Evolutionary conservation across 1,140 invertebrate species (phyloP).

Genomic region (Bombus soroeensis): DNA sequence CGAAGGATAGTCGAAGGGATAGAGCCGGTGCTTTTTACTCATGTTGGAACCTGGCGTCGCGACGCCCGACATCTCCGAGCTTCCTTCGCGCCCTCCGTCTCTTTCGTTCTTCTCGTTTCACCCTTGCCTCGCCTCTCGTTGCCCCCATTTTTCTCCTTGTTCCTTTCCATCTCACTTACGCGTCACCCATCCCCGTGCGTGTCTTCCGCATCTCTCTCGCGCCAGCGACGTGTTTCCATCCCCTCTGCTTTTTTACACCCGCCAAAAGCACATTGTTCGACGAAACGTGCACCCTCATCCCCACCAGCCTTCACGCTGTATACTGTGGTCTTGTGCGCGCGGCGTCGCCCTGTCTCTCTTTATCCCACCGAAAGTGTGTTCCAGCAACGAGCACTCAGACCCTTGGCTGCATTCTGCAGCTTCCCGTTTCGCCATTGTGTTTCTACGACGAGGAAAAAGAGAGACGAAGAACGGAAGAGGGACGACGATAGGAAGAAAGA

Average conservation of each 20-base stretch:
- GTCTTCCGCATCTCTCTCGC: neutral
- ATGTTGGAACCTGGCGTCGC: constrained; percentile 30
- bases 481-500: constrained; percentile 39
- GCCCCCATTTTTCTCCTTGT: constrained; percentile 28
- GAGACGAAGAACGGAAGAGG: neutral
- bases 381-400: constrained; percentile 52
- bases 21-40: constrained; percentile 25
- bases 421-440: constrained; percentile 53
- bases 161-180: constrained; percentile 10
- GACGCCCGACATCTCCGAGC: constrained; percentile 36
- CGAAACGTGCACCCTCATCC: constrained; percentile 28
- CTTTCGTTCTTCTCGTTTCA: neutral
- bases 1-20: neutral
- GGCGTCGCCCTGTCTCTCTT: neutral
- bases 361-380: constrained; percentile 44
- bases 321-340: neutral
- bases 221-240: neutral
- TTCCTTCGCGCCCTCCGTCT: constrained; percentile 14
- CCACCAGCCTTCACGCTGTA: neutral
- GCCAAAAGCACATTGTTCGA: constrained; percentile 55
- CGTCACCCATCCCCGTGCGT: neutral
- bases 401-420: constrained; percentile 29
- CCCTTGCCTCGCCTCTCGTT: neutral
- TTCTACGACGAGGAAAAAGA: constrained; percentile 11
- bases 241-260: constrained; percentile 35